Evolutionary conservation across 2,113 vertebrate species (phyloP).

Genomic region (Siphamia tubifer): DNA sequence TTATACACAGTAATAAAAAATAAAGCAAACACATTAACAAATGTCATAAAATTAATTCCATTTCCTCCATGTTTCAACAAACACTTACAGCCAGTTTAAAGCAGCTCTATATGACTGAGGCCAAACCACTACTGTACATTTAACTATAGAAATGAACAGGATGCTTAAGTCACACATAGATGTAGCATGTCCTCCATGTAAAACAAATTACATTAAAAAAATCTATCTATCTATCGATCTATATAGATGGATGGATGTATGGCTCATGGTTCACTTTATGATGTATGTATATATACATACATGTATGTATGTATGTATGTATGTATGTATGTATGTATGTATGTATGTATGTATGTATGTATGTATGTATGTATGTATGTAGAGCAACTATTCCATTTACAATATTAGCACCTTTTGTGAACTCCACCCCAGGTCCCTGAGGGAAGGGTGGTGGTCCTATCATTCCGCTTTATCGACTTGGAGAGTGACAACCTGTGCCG

Average conservation of each 20-base stretch:
- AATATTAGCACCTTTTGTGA: not conserved
- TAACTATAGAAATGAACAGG: not conserved
- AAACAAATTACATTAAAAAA: too few relatives aligned
- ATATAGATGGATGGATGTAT: too few relatives aligned
- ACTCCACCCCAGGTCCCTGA: conserved; percentile 87
- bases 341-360: too few relatives aligned
- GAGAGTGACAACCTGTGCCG: conserved; percentile 94
- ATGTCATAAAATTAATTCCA: not conserved
- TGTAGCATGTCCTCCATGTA: too few relatives aligned
- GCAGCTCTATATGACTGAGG: conserved; percentile 17
- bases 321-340: too few relatives aligned
- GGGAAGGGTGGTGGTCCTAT: conserved; percentile 93
- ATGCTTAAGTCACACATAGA: too few relatives aligned
- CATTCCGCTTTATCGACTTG: conserved; percentile 91
- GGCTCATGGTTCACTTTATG: too few relatives aligned
- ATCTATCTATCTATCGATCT: too few relatives aligned
- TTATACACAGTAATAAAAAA: not conserved
- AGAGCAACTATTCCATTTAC: too few relatives aligned
- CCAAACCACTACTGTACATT: conserved; percentile 1
- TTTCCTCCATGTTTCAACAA: conserved; percentile 21
- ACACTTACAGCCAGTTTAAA: not conserved
- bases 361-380: too few relatives aligned
- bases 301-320: too few relatives aligned
- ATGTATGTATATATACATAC: too few relatives aligned
- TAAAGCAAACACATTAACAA: not conserved